Percentiles rank a stretch among this genome's conserved stretches.
phyloP scores from a whole-genome alignment of 2,797 vertebrate species.

The Acipenser ruthenus region DNA sequence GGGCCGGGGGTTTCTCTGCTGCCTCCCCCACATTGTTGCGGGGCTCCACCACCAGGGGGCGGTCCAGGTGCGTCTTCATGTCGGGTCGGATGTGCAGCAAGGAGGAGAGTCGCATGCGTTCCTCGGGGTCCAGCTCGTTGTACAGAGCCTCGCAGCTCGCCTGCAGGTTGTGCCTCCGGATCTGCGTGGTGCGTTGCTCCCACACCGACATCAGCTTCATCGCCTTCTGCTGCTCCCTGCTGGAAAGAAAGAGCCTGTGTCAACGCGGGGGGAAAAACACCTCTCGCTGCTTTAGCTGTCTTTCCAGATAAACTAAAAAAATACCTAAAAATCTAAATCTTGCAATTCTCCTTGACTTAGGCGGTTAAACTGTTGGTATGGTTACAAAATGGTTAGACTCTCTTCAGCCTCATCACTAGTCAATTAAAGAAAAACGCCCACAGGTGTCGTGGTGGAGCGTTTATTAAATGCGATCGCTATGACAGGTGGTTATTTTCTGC shows the following conservation, averaged over 20 bases:
- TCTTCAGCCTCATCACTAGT: no score
- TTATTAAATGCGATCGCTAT: no score
- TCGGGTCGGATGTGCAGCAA: constrained; percentile 76
- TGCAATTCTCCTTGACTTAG: no score
- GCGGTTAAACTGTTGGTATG: no score
- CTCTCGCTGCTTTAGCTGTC: no score
- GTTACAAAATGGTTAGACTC: no score
- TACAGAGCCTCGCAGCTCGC: constrained; percentile 85
- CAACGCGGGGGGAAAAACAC: neutral
- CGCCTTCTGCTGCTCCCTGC: constrained; percentile 83
- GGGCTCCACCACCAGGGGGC: constrained; percentile 80
- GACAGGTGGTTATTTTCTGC: no score
- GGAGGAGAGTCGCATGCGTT: constrained; percentile 63
- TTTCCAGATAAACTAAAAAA: no score
- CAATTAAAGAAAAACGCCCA: no score
- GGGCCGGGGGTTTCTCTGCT: constrained; percentile 22
- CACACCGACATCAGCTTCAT: constrained; percentile 87
- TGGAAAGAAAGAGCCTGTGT: constrained; percentile 31
- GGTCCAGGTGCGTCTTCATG: constrained; percentile 87
- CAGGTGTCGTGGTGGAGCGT: no score
- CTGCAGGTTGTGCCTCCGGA: constrained; percentile 79
- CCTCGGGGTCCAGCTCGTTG: constrained; percentile 84
- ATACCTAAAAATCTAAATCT: no score
- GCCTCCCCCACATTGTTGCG: constrained; percentile 28
- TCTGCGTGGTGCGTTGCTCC: constrained; percentile 86